phyloP scores from a whole-genome alignment of 2,797 vertebrate species.

The Acanthornis magna region DNA sequence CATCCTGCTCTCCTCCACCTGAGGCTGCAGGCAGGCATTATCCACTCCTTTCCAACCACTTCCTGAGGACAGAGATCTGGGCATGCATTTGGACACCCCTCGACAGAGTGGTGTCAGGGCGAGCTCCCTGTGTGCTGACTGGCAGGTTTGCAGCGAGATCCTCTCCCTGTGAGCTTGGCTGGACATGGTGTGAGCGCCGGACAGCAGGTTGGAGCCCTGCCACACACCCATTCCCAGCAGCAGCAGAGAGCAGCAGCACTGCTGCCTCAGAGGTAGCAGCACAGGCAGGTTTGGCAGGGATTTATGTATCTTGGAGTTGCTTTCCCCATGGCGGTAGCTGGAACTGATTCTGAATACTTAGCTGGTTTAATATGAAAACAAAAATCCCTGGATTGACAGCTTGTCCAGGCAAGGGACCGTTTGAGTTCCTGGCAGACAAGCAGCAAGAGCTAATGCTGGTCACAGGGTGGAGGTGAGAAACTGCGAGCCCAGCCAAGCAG shows the following conservation, averaged over 20 bases:
- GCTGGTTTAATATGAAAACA: slow-evolving; percentile 45
- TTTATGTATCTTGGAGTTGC: slow-evolving; percentile 22
- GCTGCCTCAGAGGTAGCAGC: background rate
- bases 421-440: background rate
- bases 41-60: rapidly evolving
- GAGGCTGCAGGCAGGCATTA: background rate
- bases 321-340: background rate
- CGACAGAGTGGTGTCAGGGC: rapidly evolving
- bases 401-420: background rate
- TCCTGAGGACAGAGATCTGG: background rate
- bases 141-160: background rate
- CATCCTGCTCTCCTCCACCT: background rate
- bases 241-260: background rate
- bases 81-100: rapidly evolving
- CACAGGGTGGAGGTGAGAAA: background rate
- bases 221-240: background rate
- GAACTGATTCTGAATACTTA: slow-evolving; percentile 32
- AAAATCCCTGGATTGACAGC: slow-evolving; percentile 18
- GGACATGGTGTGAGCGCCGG: rapidly evolving
- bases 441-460: background rate
- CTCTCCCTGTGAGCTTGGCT: rapidly evolving
- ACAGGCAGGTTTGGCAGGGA: background rate
- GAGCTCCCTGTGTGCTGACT: rapidly evolving
- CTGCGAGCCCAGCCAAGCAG: background rate
- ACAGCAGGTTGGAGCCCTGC: background rate